Evolutionary conservation across 2,113 vertebrate genomes (phyloP).

Genomic region (Prionailurus bengalensis): DNA sequence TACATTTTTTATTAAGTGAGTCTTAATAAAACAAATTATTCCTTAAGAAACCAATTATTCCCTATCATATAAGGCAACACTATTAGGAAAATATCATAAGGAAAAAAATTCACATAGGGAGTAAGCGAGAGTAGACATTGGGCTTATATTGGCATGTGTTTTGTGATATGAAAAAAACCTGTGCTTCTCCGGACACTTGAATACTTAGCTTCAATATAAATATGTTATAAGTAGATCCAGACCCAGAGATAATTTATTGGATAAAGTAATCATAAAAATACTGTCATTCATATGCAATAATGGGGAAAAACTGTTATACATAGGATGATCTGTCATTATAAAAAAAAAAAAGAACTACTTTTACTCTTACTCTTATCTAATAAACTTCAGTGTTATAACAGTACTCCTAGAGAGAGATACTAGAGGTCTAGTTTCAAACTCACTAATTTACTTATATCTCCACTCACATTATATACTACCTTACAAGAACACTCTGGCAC

Average conservation of each 20-base stretch:
- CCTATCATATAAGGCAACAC: neutral
- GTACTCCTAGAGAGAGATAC: neutral
- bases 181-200: conserved; percentile 39
- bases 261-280: conserved; percentile 49
- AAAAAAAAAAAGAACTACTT: conserved; percentile 42
- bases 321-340: neutral
- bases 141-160: neutral
- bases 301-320: neutral
- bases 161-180: neutral
- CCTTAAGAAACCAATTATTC: conserved; percentile 47
- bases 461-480: neutral
- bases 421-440: neutral
- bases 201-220: conserved; percentile 30
- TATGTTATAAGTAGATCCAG: conserved; percentile 1
- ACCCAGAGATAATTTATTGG: neutral
- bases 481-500: neutral
- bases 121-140: neutral
- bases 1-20: neutral
- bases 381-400: conserved; percentile 22
- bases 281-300: neutral
- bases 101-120: neutral
- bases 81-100: conserved; percentile 11
- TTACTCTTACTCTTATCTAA: neutral
- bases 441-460: neutral
- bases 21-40: conserved; percentile 37